These are phyloP conservation scores for Stenchaetothrips biformis DNA, from an alignment of 2,888 invertebrate species.

Conservation along the genomic window DNA sequence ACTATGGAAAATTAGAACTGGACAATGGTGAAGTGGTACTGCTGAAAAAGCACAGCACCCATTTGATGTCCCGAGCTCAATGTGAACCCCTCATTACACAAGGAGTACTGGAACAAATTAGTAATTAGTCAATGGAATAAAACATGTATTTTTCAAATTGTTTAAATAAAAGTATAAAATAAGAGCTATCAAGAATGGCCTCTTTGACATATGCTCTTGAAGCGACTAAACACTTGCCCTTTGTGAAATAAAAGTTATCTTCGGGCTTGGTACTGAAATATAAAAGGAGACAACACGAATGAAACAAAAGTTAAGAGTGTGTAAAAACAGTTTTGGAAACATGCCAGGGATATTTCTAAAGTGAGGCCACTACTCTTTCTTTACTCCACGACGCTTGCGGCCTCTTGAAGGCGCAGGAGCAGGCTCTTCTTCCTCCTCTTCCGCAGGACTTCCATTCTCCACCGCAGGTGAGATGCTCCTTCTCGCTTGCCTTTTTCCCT, in stretches of 20 bases:
- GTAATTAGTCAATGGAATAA: background rate
- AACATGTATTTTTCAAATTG: background rate
- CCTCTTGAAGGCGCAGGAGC: too few relatives aligned
- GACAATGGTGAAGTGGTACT: constrained; percentile 88
- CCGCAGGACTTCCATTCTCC: too few relatives aligned
- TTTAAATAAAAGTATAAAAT: background rate
- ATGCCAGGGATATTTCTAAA: too few relatives aligned
- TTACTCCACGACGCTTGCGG: too few relatives aligned
- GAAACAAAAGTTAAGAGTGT: too few relatives aligned
- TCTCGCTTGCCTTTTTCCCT: background rate
- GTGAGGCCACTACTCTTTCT: too few relatives aligned
- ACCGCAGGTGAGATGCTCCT: too few relatives aligned
- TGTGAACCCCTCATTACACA: constrained; percentile 87
- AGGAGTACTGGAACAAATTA: constrained; percentile 71
- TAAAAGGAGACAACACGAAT: too few relatives aligned
- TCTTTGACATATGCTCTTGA: background rate
- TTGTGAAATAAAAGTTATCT: background rate
- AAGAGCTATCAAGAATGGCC: too few relatives aligned
- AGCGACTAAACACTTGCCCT: background rate
- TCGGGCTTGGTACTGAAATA: too few relatives aligned
- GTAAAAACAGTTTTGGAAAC: too few relatives aligned
- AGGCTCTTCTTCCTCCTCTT: too few relatives aligned
- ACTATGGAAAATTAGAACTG: constrained; percentile 91
- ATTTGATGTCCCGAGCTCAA: constrained; percentile 79
- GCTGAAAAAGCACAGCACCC: constrained; percentile 85